phyloP scores from a whole-genome alignment of 2,797 vertebrate genomes.

The Enteromius unitaeniatus region DNA sequence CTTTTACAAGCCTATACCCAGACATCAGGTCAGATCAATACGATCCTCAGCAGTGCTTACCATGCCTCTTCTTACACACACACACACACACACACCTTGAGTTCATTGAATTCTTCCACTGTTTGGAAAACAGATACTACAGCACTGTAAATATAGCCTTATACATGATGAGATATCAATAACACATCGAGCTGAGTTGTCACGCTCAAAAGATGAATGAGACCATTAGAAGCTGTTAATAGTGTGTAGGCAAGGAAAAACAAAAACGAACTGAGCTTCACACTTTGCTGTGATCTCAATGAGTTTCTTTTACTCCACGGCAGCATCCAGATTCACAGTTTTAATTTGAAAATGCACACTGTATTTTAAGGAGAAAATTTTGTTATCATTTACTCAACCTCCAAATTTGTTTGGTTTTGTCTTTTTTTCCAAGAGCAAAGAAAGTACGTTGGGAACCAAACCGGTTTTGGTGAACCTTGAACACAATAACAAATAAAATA shows the following conservation, averaged over 20 bases:
- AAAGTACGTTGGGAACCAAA: background rate
- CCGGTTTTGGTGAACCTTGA: background rate
- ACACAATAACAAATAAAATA: background rate
- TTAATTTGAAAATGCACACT: background rate
- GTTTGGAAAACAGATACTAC: conserved; percentile 55
- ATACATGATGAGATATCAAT: conserved; percentile 60
- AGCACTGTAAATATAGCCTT: conserved; percentile 60
- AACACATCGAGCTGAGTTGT: conserved; percentile 54
- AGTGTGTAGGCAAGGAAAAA: conserved; percentile 37
- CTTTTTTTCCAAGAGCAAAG: background rate
- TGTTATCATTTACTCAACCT: background rate
- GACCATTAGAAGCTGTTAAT: conserved; percentile 57
- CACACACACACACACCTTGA: conserved; percentile 19
- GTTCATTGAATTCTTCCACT: conserved; percentile 58
- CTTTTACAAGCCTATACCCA: conserved; percentile 51
- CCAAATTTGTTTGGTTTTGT: background rate
- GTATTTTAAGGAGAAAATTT: background rate
- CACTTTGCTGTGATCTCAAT: background rate
- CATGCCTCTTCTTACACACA: conserved; percentile 10
- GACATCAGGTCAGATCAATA: conserved; percentile 59
- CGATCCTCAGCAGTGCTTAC: conserved; percentile 28
- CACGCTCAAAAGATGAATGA: conserved; percentile 53
- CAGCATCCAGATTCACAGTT: background rate
- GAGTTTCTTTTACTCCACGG: background rate
- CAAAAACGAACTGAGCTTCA: conserved; percentile 5